These are phyloP conservation scores for Drosophila suboccidentalis DNA, from an alignment of 2,888 invertebrate genomes.

Conservation along the genomic window DNA sequence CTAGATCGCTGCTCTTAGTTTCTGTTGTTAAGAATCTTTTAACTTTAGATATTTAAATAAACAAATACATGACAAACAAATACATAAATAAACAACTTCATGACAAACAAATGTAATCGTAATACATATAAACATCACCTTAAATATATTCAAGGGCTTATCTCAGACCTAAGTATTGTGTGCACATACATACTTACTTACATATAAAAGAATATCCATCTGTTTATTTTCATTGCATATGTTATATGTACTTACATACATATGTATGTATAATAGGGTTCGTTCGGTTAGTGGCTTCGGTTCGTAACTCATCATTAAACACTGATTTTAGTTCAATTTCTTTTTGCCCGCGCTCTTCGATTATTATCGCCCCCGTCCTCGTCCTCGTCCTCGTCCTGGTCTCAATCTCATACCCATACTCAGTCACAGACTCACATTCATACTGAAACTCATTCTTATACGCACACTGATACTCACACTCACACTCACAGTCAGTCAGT, in stretches of 20 bases:
- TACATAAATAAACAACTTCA: not conserved
- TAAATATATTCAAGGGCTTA: too few species aligned
- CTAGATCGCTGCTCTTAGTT: too few species aligned
- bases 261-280: not conserved
- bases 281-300: conserved; percentile 3
- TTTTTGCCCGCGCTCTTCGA: conserved; percentile 51
- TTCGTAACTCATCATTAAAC: conserved; percentile 73
- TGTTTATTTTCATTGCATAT: not conserved
- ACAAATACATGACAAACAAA: not conserved
- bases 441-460: conserved; percentile 10
- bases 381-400: conserved; percentile 18
- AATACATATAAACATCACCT: too few species aligned
- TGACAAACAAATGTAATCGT: too few species aligned
- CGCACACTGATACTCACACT: conserved; percentile 14
- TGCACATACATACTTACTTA: not conserved
- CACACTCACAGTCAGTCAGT: conserved; percentile 16
- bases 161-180: not conserved
- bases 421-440: conserved; percentile 4
- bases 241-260: not conserved
- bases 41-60: not conserved
- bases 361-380: conserved; percentile 58
- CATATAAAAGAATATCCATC: too few species aligned
- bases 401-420: conserved; percentile 20
- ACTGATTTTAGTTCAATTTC: conserved; percentile 70
- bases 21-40: too few species aligned